Percentiles rank a stretch among this genome's conserved stretches.
Evolutionary conservation across 2,888 invertebrate species (phyloP).

Genomic region (Lithophane semibrunnea): DNA sequence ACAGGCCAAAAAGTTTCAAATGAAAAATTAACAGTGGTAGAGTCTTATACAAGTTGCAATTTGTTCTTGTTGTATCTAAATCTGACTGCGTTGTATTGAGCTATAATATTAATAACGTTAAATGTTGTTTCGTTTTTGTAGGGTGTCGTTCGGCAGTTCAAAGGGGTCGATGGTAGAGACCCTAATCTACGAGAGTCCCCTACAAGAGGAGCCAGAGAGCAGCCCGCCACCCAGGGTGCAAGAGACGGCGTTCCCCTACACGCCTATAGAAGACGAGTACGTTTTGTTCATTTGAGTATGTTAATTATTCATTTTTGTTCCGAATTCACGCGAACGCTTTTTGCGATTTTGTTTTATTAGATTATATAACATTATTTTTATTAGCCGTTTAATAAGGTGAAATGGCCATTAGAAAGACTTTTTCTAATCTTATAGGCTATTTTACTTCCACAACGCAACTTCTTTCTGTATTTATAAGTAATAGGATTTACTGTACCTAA

Average conservation of each 20-base stretch:
- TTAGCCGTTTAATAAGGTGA: background rate
- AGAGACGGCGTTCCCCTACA: conserved; percentile 87
- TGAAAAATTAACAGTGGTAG: background rate
- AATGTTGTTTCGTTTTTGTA: conserved; percentile 79
- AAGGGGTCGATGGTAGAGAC: conserved; percentile 99
- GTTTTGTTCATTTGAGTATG: conserved; percentile 86
- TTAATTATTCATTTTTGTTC: conserved; percentile 79
- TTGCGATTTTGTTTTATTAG: conserved; percentile 33
- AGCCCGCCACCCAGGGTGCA: conserved; percentile 91
- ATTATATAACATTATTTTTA: background rate
- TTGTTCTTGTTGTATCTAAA: conserved; percentile 14
- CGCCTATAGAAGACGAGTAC: conserved; percentile 91
- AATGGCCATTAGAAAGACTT: background rate
- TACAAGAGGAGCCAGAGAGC: conserved; percentile 94
- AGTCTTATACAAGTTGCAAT: background rate
- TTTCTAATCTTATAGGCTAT: background rate
- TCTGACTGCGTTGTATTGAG: conserved; percentile 12
- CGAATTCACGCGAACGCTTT: conserved; percentile 68
- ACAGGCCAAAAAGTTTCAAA: background rate
- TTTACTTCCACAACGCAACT: conserved; percentile 1
- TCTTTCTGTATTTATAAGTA: conserved; percentile 23
- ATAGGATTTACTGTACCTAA: conserved; percentile 34
- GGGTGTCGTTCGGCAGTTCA: conserved; percentile 98
- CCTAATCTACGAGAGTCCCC: conserved; percentile 96
- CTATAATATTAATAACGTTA: conserved; percentile 18